Conservation (phyloP, 2,888 invertebrate genomes). For the Ochropacha duplaris region DNA sequence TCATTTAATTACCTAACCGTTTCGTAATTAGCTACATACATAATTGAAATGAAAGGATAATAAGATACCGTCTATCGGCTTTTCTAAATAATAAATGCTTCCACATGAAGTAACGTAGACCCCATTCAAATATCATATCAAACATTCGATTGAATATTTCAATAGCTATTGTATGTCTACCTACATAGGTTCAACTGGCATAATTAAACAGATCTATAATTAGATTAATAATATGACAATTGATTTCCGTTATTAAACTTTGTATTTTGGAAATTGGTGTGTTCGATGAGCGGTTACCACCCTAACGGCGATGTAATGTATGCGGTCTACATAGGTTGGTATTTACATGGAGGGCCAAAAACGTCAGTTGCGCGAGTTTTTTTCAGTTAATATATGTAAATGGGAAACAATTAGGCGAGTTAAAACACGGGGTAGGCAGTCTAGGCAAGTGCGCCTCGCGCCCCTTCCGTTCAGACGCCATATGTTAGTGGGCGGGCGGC, state of each 20-base stretch:
- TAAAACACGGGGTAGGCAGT: slow-evolving; percentile 81
- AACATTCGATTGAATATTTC: slow-evolving; percentile 15
- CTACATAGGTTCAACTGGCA: slow-evolving; percentile 1
- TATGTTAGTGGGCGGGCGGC: slow-evolving; percentile 73
- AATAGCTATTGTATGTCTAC: neutral
- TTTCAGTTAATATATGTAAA: slow-evolving; percentile 81
- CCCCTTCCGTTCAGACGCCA: slow-evolving; percentile 70
- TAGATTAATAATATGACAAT: slow-evolving; percentile 57
- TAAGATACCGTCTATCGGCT: slow-evolving; percentile 55
- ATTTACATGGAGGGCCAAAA: slow-evolving; percentile 67
- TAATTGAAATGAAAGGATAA: slow-evolving; percentile 73
- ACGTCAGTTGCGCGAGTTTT: slow-evolving; percentile 74
- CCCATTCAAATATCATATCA: slow-evolving; percentile 47
- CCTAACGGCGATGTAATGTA: slow-evolving; percentile 41
- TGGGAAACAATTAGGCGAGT: slow-evolving; percentile 82
- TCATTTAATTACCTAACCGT: slow-evolving; percentile 72
- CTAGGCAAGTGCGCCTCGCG: slow-evolving; percentile 74
- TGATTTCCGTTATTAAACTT: slow-evolving; percentile 71
- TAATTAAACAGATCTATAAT: slow-evolving; percentile 43
- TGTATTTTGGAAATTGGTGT: slow-evolving; percentile 56
- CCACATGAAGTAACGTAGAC: slow-evolving; percentile 49
- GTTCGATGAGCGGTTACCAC: slow-evolving; percentile 49
- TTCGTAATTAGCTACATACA: slow-evolving; percentile 72
- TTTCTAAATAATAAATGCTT: slow-evolving; percentile 61
- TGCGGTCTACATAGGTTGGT: slow-evolving; percentile 52